A percentile compares a stretch with the other conserved stretches of the same genome.
Conservation (phyloP, 1,140 invertebrate species). For the Musca domestica region DNA sequence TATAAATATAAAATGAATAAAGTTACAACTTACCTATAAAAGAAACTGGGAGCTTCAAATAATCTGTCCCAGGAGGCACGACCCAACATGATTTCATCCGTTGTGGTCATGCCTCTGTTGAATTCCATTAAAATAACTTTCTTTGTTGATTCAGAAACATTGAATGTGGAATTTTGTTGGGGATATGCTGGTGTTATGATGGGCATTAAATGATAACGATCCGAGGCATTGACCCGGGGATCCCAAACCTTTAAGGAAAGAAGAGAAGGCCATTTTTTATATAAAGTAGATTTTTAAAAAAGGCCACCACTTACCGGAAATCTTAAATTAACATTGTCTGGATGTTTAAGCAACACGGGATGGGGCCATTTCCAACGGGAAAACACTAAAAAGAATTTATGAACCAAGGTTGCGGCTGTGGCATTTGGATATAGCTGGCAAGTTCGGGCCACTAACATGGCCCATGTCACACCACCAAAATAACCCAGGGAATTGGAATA, state of each 20-base stretch:
- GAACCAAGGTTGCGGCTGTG: constrained; percentile 86
- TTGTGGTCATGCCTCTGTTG: constrained; percentile 71
- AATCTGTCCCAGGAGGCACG: constrained; percentile 85
- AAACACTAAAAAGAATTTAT: constrained; percentile 98
- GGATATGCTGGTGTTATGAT: constrained; percentile 99
- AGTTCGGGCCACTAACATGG: constrained; percentile 96
- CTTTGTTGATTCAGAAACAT: constrained; percentile 90
- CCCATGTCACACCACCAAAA: constrained; percentile 98
- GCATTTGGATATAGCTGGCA: constrained; percentile 99
- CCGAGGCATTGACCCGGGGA: constrained; percentile 74
- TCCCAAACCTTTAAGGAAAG: constrained; percentile 52
- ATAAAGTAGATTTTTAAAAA: no score
- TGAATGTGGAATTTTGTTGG: constrained; percentile 99
- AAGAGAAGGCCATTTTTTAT: no score
- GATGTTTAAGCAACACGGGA: constrained; percentile 91
- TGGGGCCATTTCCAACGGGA: constrained; percentile 98
- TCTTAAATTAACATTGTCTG: constrained; percentile 80
- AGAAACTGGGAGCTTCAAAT: constrained; percentile 93
- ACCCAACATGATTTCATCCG: constrained; percentile 83
- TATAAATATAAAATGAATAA: no score
- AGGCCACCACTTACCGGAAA: constrained; percentile 79
- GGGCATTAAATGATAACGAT: constrained; percentile 97
- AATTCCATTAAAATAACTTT: constrained; percentile 95
- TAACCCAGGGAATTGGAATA: constrained; percentile 98
- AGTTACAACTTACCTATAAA: constrained; percentile 38